Evolutionary conservation across 2,888 invertebrate genomes (phyloP).

Genomic region (Chrysina gloriosa): DNA sequence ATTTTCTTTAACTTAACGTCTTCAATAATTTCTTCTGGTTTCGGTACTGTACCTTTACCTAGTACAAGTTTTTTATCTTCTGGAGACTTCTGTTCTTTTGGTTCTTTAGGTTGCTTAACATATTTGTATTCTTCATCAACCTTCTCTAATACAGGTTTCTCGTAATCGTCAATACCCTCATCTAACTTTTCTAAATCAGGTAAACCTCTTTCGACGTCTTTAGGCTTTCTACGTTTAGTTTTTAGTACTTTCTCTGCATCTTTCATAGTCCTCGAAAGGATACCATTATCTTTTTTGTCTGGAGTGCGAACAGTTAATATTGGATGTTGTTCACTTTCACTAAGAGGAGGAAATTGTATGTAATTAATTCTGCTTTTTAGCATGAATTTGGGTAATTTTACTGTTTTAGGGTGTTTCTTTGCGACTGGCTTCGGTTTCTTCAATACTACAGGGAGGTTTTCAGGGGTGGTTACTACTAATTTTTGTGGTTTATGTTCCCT

Average conservation of each 20-base stretch:
- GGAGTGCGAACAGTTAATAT: constrained; percentile 59
- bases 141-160: constrained; percentile 57
- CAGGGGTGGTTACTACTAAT: constrained; percentile 69
- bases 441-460: constrained; percentile 69
- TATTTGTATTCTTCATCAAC: constrained; percentile 58
- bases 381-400: constrained; percentile 72
- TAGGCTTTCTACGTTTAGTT: constrained; percentile 59
- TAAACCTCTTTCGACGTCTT: constrained; percentile 57
- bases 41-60: constrained; percentile 65
- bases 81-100: constrained; percentile 62
- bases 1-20: constrained; percentile 62
- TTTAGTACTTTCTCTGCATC: constrained; percentile 64
- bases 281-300: constrained; percentile 60
- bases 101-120: constrained; percentile 64
- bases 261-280: constrained; percentile 66
- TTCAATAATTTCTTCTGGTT: constrained; percentile 56
- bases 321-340: constrained; percentile 57
- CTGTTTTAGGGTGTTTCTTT: constrained; percentile 57
- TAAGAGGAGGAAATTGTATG: constrained; percentile 63
- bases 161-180: constrained; percentile 63
- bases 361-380: constrained; percentile 77
- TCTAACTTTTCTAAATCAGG: constrained; percentile 66
- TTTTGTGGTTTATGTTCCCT: constrained; percentile 63
- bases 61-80: constrained; percentile 61
- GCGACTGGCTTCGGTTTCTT: constrained; percentile 69